These are phyloP conservation scores for Pontoporia blainvillei DNA, from an alignment of 2,113 vertebrate genomes.

Conservation along the genomic window DNA sequence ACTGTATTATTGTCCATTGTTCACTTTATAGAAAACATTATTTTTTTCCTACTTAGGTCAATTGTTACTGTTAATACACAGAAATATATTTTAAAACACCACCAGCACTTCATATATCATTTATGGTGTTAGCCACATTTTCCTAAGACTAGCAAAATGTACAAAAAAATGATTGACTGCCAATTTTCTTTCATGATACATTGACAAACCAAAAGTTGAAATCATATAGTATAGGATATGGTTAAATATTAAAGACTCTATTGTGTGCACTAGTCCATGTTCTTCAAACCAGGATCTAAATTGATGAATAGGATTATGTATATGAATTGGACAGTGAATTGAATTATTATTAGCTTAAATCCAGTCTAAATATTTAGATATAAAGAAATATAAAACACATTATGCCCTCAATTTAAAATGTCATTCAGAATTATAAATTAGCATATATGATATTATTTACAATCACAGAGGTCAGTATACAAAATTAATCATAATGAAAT, in stretches of 20 bases:
- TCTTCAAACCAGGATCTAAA: not conserved
- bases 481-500: not conserved
- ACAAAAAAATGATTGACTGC: constrained; percentile 55
- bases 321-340: not conserved
- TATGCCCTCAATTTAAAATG: not conserved
- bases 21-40: not conserved
- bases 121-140: constrained; percentile 33
- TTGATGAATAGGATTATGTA: not conserved
- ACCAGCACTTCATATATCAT: constrained; percentile 59
- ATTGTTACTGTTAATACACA: constrained; percentile 49
- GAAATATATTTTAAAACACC: constrained; percentile 20
- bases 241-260: constrained; percentile 46
- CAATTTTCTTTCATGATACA: constrained; percentile 48
- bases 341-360: not conserved
- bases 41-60: constrained; percentile 2
- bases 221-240: constrained; percentile 1
- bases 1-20: not conserved
- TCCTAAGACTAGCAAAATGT: not conserved
- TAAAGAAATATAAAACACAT: not conserved
- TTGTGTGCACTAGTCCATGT: not conserved
- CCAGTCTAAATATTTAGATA: not conserved
- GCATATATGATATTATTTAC: not conserved
- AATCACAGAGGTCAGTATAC: not conserved
- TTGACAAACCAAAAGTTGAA: constrained; percentile 46
- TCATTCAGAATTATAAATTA: not conserved